phyloP scores from a whole-genome alignment of 2,888 invertebrate species.

The Dyspetes luteomarginatus region DNA sequence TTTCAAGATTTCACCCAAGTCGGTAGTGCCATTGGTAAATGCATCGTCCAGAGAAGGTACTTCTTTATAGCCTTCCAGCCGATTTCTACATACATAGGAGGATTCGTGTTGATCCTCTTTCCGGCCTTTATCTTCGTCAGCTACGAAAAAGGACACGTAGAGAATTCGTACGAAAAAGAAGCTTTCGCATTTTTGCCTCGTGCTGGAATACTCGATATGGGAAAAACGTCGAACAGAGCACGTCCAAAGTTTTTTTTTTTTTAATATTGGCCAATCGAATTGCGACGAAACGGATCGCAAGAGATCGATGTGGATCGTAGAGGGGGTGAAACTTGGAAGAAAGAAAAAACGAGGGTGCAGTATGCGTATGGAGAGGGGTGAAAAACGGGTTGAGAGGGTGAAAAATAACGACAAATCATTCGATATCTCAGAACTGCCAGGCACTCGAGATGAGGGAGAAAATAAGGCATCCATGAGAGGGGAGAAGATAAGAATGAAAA shows the following conservation, averaged over 20 bases:
- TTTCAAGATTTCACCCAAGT: neutral
- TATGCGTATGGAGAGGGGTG: slow-evolving; percentile 52
- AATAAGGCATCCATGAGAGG: neutral
- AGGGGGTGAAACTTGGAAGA: slow-evolving; percentile 38
- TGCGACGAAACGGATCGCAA: slow-evolving; percentile 21
- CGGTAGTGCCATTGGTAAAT: slow-evolving; percentile 15
- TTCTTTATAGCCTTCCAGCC: slow-evolving; percentile 12
- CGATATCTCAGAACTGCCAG: slow-evolving; percentile 72
- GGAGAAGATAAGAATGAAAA: neutral
- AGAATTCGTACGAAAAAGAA: slow-evolving; percentile 13
- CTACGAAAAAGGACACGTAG: neutral
- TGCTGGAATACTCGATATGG: slow-evolving; percentile 7
- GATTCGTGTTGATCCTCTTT: slow-evolving; percentile 55
- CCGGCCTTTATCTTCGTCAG: slow-evolving; percentile 52
- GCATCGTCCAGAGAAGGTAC: slow-evolving; percentile 6
- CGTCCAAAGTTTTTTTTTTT: slow-evolving; percentile 35
- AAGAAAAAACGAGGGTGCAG: too few species aligned
- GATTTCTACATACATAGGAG: slow-evolving; percentile 15
- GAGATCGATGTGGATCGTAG: slow-evolving; percentile 26
- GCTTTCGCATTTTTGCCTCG: too few species aligned
- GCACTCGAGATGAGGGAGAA: neutral
- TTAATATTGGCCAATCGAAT: slow-evolving; percentile 40
- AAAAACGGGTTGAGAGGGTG: slow-evolving; percentile 62
- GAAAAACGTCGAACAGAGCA: slow-evolving; percentile 35
- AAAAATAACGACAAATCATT: slow-evolving; percentile 75